These are phyloP conservation scores for Drosophila santomea DNA, from an alignment of 1,140 invertebrate species.

Conservation along the genomic window DNA sequence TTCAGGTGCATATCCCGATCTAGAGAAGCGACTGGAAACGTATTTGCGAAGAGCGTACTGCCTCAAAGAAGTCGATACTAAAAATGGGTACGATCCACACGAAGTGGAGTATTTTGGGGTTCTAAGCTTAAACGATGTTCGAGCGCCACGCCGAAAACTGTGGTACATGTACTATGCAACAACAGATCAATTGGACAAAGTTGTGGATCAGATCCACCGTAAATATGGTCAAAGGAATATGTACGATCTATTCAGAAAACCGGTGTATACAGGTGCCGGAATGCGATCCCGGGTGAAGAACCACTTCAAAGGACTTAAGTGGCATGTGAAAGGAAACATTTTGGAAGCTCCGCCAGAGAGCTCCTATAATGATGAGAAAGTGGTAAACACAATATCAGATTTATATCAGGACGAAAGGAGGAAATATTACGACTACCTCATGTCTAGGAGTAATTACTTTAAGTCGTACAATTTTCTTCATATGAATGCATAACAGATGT, in stretches of 20 bases:
- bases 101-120: slow-evolving; percentile 61
- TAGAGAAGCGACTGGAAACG: slow-evolving; percentile 45
- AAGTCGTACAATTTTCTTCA: background rate
- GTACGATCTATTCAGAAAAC: slow-evolving; percentile 64
- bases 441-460: background rate
- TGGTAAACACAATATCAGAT: slow-evolving; percentile 37
- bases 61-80: background rate
- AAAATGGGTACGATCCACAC: slow-evolving; percentile 33
- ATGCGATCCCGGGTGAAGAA: slow-evolving; percentile 52
- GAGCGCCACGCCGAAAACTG: slow-evolving; percentile 48
- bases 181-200: slow-evolving; percentile 33
- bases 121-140: slow-evolving; percentile 44
- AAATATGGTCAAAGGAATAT: slow-evolving; percentile 71
- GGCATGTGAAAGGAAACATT: slow-evolving; percentile 64
- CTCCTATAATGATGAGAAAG: slow-evolving; percentile 53
- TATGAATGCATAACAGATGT: background rate
- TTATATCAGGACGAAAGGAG: slow-evolving; percentile 48
- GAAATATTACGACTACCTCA: slow-evolving; percentile 42
- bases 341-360: slow-evolving; percentile 54
- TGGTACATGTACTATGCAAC: slow-evolving; percentile 64
- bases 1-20: slow-evolving; percentile 27
- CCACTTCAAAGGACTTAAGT: slow-evolving; percentile 50
- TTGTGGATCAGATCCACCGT: slow-evolving; percentile 48
- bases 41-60: slow-evolving; percentile 32
- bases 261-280: slow-evolving; percentile 42